phyloP scores from a whole-genome alignment of 2,113 vertebrate genomes.

The Thryonomys swinderianus region DNA sequence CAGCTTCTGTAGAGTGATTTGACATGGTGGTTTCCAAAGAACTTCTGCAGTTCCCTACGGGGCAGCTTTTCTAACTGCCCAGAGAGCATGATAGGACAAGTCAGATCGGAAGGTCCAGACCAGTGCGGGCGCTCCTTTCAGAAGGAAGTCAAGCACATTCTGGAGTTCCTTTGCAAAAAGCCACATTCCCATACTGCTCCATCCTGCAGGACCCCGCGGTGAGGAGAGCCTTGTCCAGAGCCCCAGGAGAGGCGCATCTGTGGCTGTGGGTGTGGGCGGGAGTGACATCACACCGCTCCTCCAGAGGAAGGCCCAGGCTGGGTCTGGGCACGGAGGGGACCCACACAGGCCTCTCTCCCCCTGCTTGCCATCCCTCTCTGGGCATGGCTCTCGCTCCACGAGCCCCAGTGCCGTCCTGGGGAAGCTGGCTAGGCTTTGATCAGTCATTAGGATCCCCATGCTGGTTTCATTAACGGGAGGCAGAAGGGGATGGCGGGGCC shows the following conservation, averaged over 20 bases:
- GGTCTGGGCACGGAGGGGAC: not conserved
- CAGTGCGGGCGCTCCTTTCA: not conserved
- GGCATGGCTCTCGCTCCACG: not conserved
- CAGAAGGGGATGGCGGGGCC: conserved; percentile 10
- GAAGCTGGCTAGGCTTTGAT: conserved; percentile 72
- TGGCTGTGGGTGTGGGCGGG: not conserved
- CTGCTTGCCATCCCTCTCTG: not conserved
- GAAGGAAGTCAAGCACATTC: not conserved
- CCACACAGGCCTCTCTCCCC: not conserved
- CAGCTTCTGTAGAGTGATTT: not conserved
- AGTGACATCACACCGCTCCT: no score
- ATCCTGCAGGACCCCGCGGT: not conserved
- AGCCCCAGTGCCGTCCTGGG: not conserved
- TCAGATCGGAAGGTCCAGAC: not conserved
- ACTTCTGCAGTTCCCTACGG: not conserved
- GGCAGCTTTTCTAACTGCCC: not conserved
- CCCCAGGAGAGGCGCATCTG: not conserved
- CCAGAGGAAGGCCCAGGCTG: not conserved
- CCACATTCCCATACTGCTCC: not conserved
- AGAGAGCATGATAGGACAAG: not conserved
- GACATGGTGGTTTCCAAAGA: not conserved
- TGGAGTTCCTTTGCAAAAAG: not conserved
- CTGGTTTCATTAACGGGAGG: conserved; percentile 74
- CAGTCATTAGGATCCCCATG: conserved; percentile 68
- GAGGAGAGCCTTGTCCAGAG: not conserved